phyloP scores from a whole-genome alignment of 2,888 invertebrate genomes.

The Magallana nippona region DNA sequence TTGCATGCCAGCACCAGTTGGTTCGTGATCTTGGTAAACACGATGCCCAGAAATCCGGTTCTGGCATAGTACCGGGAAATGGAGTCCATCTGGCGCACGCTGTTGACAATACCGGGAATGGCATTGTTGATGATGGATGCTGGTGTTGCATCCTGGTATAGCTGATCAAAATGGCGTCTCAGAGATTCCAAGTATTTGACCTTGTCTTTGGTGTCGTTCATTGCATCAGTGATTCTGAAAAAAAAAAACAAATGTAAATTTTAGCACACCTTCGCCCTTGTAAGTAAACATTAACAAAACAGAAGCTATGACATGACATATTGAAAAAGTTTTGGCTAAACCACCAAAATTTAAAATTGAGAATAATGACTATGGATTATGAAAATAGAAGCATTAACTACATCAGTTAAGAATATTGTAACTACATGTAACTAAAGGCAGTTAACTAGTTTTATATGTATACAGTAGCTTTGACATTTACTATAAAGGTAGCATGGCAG shows the following conservation, averaged over 20 bases:
- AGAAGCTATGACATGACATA: no score
- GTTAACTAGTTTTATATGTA: no score
- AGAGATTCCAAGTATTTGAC: conserved; percentile 79
- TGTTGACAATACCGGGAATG: conserved; percentile 77
- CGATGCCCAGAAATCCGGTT: conserved; percentile 78
- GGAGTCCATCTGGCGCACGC: conserved; percentile 79
- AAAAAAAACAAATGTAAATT: neutral
- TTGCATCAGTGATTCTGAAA: conserved; percentile 79
- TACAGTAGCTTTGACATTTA: no score
- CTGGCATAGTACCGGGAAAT: conserved; percentile 78
- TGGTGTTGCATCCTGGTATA: conserved; percentile 77
- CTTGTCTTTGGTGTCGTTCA: conserved; percentile 80
- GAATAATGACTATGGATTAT: no score
- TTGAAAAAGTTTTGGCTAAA: no score
- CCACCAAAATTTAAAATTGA: no score
- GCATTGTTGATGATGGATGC: conserved; percentile 74
- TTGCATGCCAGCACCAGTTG: conserved; percentile 79
- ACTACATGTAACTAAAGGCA: no score
- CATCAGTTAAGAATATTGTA: no score
- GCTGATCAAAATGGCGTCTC: conserved; percentile 76
- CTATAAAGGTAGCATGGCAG: no score
- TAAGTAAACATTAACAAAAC: no score
- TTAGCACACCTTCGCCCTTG: no score
- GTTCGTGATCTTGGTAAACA: conserved; percentile 79
- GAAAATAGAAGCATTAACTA: no score